Conservation (phyloP, 2,113 vertebrate genomes). For the Eonycteris spelaea region DNA sequence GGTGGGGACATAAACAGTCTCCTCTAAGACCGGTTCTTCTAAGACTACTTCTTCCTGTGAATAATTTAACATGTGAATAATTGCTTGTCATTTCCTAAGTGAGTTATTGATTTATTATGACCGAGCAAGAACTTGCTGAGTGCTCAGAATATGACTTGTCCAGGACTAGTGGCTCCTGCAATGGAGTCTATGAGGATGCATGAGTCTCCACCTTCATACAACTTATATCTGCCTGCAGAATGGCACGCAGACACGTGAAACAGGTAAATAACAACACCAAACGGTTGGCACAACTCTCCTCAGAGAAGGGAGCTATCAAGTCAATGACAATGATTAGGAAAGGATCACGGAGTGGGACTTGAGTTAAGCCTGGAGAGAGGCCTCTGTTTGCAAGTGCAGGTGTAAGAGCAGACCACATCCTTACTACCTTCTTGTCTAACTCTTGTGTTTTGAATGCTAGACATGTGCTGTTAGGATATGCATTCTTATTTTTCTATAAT, state of each 20-base stretch:
- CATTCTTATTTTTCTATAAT: neutral
- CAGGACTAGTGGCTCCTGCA: neutral
- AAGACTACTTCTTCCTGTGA: constrained; percentile 69
- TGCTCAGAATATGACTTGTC: neutral
- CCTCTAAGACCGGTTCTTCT: constrained; percentile 55
- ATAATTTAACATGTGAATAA: neutral
- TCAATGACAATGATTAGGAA: neutral
- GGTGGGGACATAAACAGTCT: neutral
- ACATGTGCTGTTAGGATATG: neutral
- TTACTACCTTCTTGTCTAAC: neutral
- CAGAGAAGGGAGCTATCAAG: neutral
- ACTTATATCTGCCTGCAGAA: neutral
- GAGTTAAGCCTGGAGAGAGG: neutral
- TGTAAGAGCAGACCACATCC: neutral
- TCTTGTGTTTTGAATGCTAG: neutral
- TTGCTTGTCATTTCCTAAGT: neutral
- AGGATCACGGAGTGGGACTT: neutral
- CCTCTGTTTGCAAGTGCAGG: neutral
- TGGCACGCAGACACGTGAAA: neutral
- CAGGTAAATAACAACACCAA: neutral
- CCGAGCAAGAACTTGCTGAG: neutral
- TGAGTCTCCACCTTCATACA: neutral
- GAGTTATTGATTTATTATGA: neutral
- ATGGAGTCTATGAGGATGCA: neutral
- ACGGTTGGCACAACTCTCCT: neutral